phyloP scores from a whole-genome alignment of 2,113 vertebrate genomes.

The Poecilia latipinna region DNA sequence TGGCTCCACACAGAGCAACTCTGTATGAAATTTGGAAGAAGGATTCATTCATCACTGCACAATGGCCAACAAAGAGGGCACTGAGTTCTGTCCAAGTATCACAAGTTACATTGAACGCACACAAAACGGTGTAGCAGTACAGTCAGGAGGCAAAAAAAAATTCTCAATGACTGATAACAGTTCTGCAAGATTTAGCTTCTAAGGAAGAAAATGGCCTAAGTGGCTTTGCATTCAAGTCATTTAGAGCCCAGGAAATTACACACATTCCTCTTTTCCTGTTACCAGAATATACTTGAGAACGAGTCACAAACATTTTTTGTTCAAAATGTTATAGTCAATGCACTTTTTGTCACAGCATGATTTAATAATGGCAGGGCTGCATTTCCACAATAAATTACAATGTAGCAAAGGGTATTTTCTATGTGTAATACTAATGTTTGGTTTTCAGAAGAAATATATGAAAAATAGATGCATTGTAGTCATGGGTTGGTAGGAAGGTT shows the following conservation, averaged over 20 bases:
- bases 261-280: constrained; percentile 65
- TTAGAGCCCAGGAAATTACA: constrained; percentile 76
- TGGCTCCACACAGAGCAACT: constrained; percentile 53
- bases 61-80: constrained; percentile 59
- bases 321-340: neutral
- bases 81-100: constrained; percentile 58
- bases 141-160: constrained; percentile 40
- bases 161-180: constrained; percentile 51
- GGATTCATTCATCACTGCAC: constrained; percentile 61
- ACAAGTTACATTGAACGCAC: constrained; percentile 60
- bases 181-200: constrained; percentile 35
- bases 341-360: neutral
- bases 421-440: neutral
- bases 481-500: neutral
- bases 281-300: constrained; percentile 65
- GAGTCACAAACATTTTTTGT: neutral
- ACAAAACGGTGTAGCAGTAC: constrained; percentile 47
- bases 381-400: neutral
- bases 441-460: neutral
- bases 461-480: neutral
- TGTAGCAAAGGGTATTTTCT: neutral
- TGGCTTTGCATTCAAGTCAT: constrained; percentile 57
- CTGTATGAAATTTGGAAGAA: constrained; percentile 61
- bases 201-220: constrained; percentile 45
- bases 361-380: neutral